phyloP scores from a whole-genome alignment of 2,797 vertebrate genomes.

The Sebastes miniatus region DNA sequence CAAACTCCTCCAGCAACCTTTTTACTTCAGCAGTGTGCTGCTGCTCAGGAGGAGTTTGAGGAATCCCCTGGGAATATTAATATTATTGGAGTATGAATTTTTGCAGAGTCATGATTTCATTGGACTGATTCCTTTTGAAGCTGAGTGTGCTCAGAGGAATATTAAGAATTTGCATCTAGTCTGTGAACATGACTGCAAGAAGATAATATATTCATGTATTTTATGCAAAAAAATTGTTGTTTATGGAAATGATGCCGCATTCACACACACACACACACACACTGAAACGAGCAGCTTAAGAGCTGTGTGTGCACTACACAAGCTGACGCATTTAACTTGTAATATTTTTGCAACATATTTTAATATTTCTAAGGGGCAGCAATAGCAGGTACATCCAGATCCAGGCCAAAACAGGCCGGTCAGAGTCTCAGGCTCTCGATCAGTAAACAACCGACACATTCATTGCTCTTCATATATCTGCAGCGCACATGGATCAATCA shows the following conservation, averaged over 20 bases:
- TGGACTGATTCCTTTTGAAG: background rate
- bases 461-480: slow-evolving; percentile 45
- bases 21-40: slow-evolving; percentile 31
- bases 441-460: slow-evolving; percentile 24
- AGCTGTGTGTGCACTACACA: background rate
- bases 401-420: slow-evolving; percentile 51
- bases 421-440: slow-evolving; percentile 24
- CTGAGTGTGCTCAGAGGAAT: background rate
- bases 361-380: background rate
- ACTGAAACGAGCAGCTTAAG: background rate
- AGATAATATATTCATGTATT: background rate
- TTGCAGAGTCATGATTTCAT: slow-evolving; percentile 24
- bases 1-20: slow-evolving; percentile 43
- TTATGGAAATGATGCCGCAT: background rate
- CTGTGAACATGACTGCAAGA: background rate
- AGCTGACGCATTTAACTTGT: background rate
- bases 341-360: background rate
- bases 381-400: slow-evolving; percentile 9
- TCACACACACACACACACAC: too few species aligned
- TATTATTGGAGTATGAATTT: slow-evolving; percentile 14
- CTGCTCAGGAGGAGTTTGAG: slow-evolving; percentile 17
- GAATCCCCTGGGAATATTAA: slow-evolving; percentile 29
- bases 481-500: slow-evolving; percentile 64
- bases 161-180: background rate
- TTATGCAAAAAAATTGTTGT: background rate